Base-by-base conservation (phyloP, 2,113 vertebrate species). In the Leptodactylus fuscus region DNA sequence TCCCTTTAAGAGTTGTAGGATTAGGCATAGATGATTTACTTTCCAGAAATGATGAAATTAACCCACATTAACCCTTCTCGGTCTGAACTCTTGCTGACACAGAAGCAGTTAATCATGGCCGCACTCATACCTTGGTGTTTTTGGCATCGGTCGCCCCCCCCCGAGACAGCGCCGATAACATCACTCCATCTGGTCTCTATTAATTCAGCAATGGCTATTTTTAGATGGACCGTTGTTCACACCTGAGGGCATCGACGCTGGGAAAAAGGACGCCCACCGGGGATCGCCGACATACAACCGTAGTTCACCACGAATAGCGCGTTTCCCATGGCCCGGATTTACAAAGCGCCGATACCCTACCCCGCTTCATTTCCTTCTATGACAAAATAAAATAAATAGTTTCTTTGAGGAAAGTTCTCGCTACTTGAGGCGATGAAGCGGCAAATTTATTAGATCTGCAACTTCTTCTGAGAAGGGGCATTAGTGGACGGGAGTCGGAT, bases 101-200 rank as follows among this genome's bases (percentile, higher is more conserved):
- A n/a, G n/a, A n/a, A n/a, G n/a, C n/a, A n/a, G n/a, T n/a, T n/a
- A n/a, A n/a, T n/a, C n/a, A n/a, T n/a, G n/a, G n/a, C n/a, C n/a
- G n/a, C n/a, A n/a, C n/a, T n/a, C n/a, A n/a, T n/a, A n/a, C n/a
- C n/a, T n/a, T n/a, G n/a, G n/a, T n/a, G n/a, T n/a, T n/a, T n/a
- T n/a, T n/a, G n/a, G n/a, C n/a, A n/a, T n/a, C n/a, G n/a, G n/a
- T n/a, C n/a, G n/a, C n/a, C n/a, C n/a, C n/a, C n/a, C n/a, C n/a
- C n/a, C n/a, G n/a, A n/a, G n/a, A n/a, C n/a, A n/a, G n/a, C n/a
- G 10, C 1, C 77, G 60, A 70, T 70, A 62, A 78, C 75, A 85
- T 79, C 60, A 70, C 15, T 22, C 36, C 83, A 85, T 85, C 83
- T 85, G 83, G 83, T 55, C 41, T 46, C 44, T 1, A 85, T 85